Evolutionary conservation across 2,797 vertebrate genomes (phyloP), one percentile per base, ranked within the genome.

Genomic region (Babyrousa celebensis): DNA sequence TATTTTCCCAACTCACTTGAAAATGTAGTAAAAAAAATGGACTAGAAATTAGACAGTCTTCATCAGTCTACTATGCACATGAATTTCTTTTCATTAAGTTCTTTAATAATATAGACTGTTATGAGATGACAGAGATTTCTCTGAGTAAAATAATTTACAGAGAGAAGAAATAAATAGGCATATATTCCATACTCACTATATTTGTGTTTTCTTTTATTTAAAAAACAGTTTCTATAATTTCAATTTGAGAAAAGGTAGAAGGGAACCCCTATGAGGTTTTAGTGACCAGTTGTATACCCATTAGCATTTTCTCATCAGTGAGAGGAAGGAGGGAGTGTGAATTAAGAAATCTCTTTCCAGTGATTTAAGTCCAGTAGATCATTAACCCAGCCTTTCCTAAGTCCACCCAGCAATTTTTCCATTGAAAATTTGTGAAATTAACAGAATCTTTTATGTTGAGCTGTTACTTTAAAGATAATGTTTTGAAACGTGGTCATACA

Each of bases 401-500:
- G 3, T 78, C 36, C 88, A n/a, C 71, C 40, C 23, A 78, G 21
- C 91, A 93, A 68, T 70, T 78, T 87, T 87, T 91, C 43, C 21
- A 36, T 17, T 80, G 25, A 78, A 83, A 86, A 11, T 52, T 52
- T 90, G n/a, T 80, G 12, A 93, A 79, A 78, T 85, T 79, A 95
- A 84, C n/a, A 89, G 1, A 86, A 63, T 80, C 3, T 0, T 68
- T 79, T 86, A 36, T 58, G 25, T 23, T 72, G 82, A 58, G 20
- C 21, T 89, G 78, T 92, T 89, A 92, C 48, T 91, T 92, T 54
- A 32, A 95, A 85, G 85, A 75, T 56, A 65, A 63, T 54, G 17
- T 95, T 95, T 94, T 68, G 63, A 85, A 83, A 96, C 94, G 79
- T 96, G n/a, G 20, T 36, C 56, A 23, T 25, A 74, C 5, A 93